A percentile compares a stretch with the other conserved stretches of the same genome.
Conservation (phyloP, 1,140 invertebrate genomes). For the Bombus huntii region DNA sequence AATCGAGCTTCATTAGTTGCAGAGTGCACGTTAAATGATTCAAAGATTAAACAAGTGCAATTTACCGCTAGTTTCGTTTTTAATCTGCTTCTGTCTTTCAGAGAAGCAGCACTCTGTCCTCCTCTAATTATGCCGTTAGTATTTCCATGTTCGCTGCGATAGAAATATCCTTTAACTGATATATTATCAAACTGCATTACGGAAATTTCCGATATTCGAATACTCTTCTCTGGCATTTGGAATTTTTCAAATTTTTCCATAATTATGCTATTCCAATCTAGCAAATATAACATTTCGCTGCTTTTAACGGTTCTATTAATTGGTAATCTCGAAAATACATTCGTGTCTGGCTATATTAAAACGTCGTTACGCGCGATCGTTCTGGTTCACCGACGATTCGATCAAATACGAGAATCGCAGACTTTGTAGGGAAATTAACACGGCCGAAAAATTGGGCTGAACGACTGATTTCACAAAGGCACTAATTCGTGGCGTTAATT, state of each 20-base stretch:
- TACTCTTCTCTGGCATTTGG: neutral
- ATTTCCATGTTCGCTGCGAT: neutral
- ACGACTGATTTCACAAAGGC: slow-evolving; percentile 15
- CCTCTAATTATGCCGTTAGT: neutral
- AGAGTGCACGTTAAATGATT: no score
- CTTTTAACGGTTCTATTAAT: neutral
- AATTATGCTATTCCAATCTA: neutral
- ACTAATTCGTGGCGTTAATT: neutral
- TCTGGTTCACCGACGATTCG: slow-evolving; percentile 1
- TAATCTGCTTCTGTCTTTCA: neutral
- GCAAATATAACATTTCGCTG: neutral
- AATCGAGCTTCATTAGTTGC: no score
- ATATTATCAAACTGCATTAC: neutral
- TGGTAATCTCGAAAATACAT: neutral
- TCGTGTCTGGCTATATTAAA: no score
- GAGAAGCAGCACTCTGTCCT: neutral
- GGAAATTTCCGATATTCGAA: neutral
- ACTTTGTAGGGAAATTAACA: neutral
- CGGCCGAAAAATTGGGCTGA: slow-evolving; percentile 2
- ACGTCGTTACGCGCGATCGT: neutral
- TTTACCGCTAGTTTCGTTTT: neutral
- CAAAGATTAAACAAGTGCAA: neutral
- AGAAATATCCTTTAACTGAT: neutral
- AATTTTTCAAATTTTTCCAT: neutral
- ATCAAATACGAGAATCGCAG: neutral